phyloP scores from a whole-genome alignment of 2,888 invertebrate genomes.

The Lissonota sp. region DNA sequence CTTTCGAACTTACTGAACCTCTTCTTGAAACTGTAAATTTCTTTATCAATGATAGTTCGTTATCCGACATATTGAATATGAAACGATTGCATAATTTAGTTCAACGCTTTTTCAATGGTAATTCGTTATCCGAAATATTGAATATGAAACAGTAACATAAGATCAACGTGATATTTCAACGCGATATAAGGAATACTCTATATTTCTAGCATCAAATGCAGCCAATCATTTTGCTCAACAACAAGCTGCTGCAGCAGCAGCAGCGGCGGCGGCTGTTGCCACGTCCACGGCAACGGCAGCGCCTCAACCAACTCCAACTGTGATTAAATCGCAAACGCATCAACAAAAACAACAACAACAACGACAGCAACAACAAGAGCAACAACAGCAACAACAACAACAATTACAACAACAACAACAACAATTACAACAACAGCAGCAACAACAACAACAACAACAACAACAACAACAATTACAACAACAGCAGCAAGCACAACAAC shows the following conservation, averaged over 20 bases:
- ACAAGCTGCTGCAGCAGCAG: constrained; percentile 67
- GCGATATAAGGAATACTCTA: not conserved
- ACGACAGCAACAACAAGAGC: constrained; percentile 45
- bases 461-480: constrained; percentile 73
- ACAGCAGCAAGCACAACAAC: constrained; percentile 72
- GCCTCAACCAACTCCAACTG: constrained; percentile 32
- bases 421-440: constrained; percentile 55
- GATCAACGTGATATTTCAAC: too few species aligned
- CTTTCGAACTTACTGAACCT: too few species aligned
- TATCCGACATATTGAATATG: too few species aligned
- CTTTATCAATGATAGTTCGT: too few species aligned
- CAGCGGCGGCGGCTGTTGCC: constrained; percentile 13
- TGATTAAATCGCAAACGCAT: constrained; percentile 76
- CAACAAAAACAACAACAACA: constrained; percentile 70
- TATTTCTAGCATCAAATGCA: constrained; percentile 67
- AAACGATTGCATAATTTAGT: too few species aligned
- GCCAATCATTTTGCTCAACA: constrained; percentile 79
- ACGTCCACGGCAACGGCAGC: not conserved
- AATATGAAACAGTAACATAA: too few species aligned
- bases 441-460: constrained; percentile 33
- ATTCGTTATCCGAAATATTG: too few species aligned
- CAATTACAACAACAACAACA: constrained; percentile 64
- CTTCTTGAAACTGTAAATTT: too few species aligned
- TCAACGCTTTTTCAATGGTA: too few species aligned
- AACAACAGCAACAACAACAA: constrained; percentile 37